Conservation (phyloP, 2,888 invertebrate genomes). For the Ernsta delagoae region DNA sequence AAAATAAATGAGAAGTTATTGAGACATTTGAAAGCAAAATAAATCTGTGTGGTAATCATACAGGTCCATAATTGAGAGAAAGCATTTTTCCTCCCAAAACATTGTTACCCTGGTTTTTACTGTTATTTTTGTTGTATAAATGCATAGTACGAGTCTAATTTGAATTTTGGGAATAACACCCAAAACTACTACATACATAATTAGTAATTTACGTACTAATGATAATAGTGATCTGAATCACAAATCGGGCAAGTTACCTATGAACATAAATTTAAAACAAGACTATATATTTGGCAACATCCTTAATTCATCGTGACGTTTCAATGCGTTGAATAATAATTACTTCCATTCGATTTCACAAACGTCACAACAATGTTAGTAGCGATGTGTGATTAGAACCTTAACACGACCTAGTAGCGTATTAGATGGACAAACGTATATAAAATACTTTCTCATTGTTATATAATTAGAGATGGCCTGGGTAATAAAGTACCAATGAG, state of each 20-base stretch:
- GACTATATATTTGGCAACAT: conserved; percentile 49
- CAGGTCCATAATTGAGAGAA: no score
- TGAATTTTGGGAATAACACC: no score
- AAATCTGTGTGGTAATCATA: no score
- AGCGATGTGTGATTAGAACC: conserved; percentile 32
- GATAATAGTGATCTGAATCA: conserved; percentile 15
- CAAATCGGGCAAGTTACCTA: conserved; percentile 24
- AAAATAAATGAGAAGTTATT: no score
- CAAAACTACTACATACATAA: background rate
- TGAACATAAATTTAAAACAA: conserved; percentile 40
- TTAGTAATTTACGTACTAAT: background rate
- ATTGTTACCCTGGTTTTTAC: no score
- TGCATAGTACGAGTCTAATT: no score
- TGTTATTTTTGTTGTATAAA: no score
- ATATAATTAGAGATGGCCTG: conserved; percentile 31
- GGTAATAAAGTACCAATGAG: no score
- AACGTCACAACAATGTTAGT: conserved; percentile 50
- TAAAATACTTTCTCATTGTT: conserved; percentile 36
- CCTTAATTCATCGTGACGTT: conserved; percentile 60
- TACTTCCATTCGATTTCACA: conserved; percentile 68
- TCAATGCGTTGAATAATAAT: conserved; percentile 60
- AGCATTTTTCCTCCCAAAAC: no score
- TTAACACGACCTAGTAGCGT: conserved; percentile 33
- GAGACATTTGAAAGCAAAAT: no score
- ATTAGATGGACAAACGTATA: conserved; percentile 15